phyloP scores from a whole-genome alignment of 2,113 vertebrate species.

The Pterocles orientalis region DNA sequence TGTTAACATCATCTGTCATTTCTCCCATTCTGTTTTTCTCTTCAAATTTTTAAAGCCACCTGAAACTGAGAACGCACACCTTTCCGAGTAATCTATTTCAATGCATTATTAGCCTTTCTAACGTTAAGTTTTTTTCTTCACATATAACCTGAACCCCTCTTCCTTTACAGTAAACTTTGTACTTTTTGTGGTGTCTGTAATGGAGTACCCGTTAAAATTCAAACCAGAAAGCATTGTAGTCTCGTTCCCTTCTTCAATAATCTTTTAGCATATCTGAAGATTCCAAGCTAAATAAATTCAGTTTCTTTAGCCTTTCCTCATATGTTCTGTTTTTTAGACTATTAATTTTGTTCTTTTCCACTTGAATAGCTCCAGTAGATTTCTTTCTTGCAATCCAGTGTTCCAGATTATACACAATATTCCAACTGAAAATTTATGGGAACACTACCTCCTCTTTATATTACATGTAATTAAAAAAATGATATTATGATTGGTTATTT shows the following conservation, averaged over 20 bases:
- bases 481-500: neutral
- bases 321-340: neutral
- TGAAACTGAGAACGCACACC: accelerated
- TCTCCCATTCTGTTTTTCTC: neutral
- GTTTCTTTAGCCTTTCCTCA: neutral
- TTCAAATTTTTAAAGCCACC: neutral
- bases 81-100: neutral
- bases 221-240: accelerated
- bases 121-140: neutral
- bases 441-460: neutral
- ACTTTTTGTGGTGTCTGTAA: neutral
- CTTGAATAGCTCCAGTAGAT: neutral
- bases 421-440: neutral
- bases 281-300: accelerated
- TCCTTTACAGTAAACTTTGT: neutral
- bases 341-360: neutral
- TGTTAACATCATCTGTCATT: neutral
- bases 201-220: neutral
- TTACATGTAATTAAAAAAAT: no score
- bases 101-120: neutral
- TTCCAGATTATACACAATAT: neutral
- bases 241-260: neutral
- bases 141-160: neutral
- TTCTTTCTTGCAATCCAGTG: neutral
- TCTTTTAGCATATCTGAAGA: neutral